Evolutionary conservation across 2,888 invertebrate genomes (phyloP).

Genomic region (Netelia melanura): DNA sequence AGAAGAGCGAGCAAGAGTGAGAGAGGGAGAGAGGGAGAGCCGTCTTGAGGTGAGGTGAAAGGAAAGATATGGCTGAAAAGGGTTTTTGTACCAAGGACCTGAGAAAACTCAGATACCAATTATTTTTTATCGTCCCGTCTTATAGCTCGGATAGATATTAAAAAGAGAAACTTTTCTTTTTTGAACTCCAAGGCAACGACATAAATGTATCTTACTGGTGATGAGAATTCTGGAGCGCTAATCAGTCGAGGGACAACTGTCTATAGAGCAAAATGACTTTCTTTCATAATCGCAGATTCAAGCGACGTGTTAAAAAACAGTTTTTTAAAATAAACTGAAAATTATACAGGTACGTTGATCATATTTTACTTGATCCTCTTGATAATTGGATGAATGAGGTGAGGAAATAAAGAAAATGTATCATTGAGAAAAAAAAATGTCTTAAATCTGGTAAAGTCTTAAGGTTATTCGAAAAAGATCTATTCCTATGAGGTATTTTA

Average conservation of each 20-base stretch:
- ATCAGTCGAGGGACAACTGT: not conserved
- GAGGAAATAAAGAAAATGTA: no score
- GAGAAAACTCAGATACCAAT: conserved; percentile 59
- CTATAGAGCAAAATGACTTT: not conserved
- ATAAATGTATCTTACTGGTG: not conserved
- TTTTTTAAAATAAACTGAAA: no score
- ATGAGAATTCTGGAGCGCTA: not conserved
- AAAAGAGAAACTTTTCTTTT: not conserved
- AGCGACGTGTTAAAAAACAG: no score
- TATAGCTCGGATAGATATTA: not conserved
- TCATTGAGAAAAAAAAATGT: no score
- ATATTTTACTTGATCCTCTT: no score
- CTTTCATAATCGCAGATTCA: not conserved
- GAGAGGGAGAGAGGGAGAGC: not conserved
- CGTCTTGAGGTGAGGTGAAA: not conserved
- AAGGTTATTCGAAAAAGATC: no score
- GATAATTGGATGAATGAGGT: no score
- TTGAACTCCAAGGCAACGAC: not conserved
- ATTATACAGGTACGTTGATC: no score
- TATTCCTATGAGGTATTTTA: no score
- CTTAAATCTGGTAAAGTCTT: no score
- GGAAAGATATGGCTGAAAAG: conserved; percentile 26
- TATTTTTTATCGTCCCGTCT: conserved; percentile 62
- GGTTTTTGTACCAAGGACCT: conserved; percentile 31
- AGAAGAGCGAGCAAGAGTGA: conserved; percentile 9